Evolutionary conservation across 2,888 invertebrate genomes (phyloP).

Genomic region (Holacanthella duospinosa): DNA sequence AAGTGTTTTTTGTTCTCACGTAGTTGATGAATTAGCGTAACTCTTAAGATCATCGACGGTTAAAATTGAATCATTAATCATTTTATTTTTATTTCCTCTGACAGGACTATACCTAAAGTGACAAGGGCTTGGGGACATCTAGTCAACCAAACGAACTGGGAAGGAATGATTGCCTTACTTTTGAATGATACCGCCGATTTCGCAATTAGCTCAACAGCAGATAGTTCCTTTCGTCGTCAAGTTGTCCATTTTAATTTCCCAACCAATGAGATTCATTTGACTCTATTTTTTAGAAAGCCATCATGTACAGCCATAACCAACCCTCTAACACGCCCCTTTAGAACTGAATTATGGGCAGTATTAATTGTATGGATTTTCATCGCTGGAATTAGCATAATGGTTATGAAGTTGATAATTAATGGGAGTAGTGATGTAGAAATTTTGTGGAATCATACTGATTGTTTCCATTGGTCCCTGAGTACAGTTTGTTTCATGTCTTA

Average conservation of each 20-base stretch:
- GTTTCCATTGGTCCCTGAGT: constrained; percentile 18
- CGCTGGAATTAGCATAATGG: background rate
- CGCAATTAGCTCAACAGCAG: constrained; percentile 20
- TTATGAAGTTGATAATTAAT: constrained; percentile 4
- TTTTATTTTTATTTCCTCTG: background rate
- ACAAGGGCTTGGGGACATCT: constrained; percentile 22
- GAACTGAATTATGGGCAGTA: constrained; percentile 15
- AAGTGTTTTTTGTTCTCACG: background rate
- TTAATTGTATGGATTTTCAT: constrained; percentile 7
- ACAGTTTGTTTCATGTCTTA: constrained; percentile 17
- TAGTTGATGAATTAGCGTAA: background rate
- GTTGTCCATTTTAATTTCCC: constrained; percentile 27
- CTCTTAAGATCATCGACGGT: background rate
- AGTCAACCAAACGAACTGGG: constrained; percentile 13
- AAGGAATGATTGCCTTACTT: constrained; percentile 23
- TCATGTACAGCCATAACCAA: background rate
- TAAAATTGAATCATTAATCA: background rate
- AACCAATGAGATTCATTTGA: constrained; percentile 17
- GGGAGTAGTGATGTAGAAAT: too few species aligned
- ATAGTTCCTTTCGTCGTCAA: constrained; percentile 18
- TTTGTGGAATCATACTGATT: constrained; percentile 13
- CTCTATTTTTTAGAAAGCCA: constrained; percentile 19
- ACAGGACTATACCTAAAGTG: constrained; percentile 9
- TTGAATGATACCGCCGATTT: constrained; percentile 17
- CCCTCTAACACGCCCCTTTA: constrained; percentile 18